Conservation (phyloP, 2,113 vertebrate species). For the Ctenodactylus gundi region DNA sequence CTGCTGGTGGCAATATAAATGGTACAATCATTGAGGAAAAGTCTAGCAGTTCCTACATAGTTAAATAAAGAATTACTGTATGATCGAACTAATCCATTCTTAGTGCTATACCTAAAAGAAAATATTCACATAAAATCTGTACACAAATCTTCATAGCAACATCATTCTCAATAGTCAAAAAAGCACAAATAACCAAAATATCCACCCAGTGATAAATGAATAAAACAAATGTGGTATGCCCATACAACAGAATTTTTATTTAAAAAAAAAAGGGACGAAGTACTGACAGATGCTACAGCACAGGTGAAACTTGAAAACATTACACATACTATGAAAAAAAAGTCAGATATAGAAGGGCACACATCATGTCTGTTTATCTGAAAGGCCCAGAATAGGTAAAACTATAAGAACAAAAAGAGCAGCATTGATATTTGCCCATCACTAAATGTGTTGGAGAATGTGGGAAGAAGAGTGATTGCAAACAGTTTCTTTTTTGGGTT, state of each 20-base stretch:
- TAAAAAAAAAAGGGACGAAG: neutral
- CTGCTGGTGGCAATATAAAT: neutral
- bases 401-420: neutral
- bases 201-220: neutral
- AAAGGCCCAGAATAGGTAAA: neutral
- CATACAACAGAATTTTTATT: neutral
- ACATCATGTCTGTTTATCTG: neutral
- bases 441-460: rapidly evolving
- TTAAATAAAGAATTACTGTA: neutral
- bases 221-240: neutral
- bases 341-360: neutral
- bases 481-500: neutral
- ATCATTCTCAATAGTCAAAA: neutral
- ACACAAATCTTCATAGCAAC: neutral
- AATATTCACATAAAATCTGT: neutral
- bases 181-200: neutral
- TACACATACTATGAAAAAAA: neutral
- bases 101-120: neutral
- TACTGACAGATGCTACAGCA: neutral
- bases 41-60: neutral
- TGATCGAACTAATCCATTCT: too few relatives aligned
- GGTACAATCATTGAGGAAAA: neutral
- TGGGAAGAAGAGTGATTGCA: neutral
- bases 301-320: neutral
- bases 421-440: neutral